phyloP scores from a whole-genome alignment of 2,797 vertebrate genomes.

The Tympanoctomys barrerae region DNA sequence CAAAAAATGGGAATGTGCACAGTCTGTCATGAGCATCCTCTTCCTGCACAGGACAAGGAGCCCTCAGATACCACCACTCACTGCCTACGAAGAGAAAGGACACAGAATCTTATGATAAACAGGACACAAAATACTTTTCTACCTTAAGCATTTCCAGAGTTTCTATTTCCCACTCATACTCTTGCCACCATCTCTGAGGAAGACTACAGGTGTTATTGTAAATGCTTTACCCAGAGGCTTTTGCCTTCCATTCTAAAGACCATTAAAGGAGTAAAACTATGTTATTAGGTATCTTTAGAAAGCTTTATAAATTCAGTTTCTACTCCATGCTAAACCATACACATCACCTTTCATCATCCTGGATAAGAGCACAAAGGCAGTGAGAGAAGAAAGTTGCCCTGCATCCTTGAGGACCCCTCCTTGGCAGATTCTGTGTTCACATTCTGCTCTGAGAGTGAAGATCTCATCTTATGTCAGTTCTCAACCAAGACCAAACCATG shows the following conservation, averaged over 20 bases:
- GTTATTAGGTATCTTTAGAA: neutral
- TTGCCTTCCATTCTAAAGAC: neutral
- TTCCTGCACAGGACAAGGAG: neutral
- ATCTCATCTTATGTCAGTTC: neutral
- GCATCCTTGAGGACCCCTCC: neutral
- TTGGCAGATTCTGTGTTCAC: neutral
- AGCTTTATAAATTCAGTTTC: neutral
- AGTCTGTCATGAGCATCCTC: fast-evolving
- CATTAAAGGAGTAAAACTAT: neutral
- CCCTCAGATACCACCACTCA: neutral
- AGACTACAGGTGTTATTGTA: neutral
- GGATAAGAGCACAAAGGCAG: neutral
- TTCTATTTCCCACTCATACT: neutral
- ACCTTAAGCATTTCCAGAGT: neutral
- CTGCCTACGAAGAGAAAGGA: neutral
- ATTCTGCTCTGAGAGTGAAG: neutral
- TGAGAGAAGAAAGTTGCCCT: neutral
- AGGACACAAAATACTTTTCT: neutral
- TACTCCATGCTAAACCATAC: neutral
- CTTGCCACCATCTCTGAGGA: neutral
- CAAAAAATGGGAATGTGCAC: neutral
- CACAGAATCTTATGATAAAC: neutral
- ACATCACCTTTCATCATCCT: neutral
- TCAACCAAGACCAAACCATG: neutral
- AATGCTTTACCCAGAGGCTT: conserved; percentile 6